Evolutionary conservation across 1,140 invertebrate genomes (phyloP).

Genomic region (Bombus breviceps): DNA sequence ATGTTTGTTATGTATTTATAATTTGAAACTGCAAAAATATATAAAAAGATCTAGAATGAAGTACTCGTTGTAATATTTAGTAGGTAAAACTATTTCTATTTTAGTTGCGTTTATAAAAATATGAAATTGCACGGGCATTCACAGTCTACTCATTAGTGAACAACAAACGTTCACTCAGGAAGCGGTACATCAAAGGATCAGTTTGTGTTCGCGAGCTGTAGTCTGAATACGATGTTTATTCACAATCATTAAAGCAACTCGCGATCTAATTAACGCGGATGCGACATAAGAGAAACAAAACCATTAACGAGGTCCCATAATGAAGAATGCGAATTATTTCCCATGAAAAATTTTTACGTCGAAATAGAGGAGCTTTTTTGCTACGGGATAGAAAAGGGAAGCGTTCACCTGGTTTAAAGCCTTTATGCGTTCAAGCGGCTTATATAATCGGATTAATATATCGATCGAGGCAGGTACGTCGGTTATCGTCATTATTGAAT

Average conservation of each 20-base stretch:
- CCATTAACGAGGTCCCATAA: not conserved
- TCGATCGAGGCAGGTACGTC: constrained; percentile 44
- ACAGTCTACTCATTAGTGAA: too few relatives aligned
- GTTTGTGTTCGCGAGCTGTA: too few relatives aligned
- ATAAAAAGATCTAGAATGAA: not conserved
- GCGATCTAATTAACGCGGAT: not conserved
- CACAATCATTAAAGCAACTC: not conserved
- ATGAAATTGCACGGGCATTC: too few relatives aligned
- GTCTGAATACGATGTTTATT: too few relatives aligned
- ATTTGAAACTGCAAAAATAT: not conserved
- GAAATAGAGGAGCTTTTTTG: not conserved
- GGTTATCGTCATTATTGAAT: constrained; percentile 53
- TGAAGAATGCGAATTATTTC: not conserved
- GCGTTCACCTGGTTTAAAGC: constrained; percentile 19
- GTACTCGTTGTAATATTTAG: too few relatives aligned
- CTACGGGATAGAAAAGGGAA: not conserved
- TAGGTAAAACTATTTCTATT: too few relatives aligned
- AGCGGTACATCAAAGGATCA: too few relatives aligned
- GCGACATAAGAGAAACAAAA: not conserved
- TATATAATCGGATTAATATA: constrained; percentile 60
- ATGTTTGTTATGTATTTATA: too few relatives aligned
- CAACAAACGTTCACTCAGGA: too few relatives aligned
- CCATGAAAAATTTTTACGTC: not conserved
- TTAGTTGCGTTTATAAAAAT: too few relatives aligned
- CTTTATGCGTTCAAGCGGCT: constrained; percentile 33